Evolutionary conservation across 2,797 vertebrate species (phyloP), one percentile per base, ranked within the genome.

Genomic region (Ciconia nigra): DNA sequence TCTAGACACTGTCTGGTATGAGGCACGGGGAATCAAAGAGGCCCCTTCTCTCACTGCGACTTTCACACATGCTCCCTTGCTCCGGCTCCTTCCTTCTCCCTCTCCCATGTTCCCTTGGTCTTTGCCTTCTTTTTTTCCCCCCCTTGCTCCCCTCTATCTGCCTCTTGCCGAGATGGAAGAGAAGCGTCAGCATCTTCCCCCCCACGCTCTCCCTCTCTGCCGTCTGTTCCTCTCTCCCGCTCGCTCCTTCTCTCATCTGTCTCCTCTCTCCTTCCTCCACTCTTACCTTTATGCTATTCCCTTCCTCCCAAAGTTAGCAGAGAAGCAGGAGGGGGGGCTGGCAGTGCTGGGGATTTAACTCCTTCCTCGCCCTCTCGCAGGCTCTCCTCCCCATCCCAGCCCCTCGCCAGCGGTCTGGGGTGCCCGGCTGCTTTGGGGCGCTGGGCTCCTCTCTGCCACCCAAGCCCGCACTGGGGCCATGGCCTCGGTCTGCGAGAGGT

Each of bases 1-100:
- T 99, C 99, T 99, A 99, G 99, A 99, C 99, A 98, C 98, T 98
- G 99, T 99, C 99, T 99, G 98, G 98, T 98, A 98, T 98, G 98
- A 98, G 98, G 98, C 96, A 95, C 91, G 52, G 91, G 96, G 96
- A 98, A 98, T 96, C 97, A 97, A 96, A 97, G 98, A 97, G 97
- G 96, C 96, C 97, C 96, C 98, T 97, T 96, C 95, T 96, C 97
- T 97, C 90, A 58, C 96, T 96, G 95, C 65, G 94, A 97, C 90
- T 97, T 96, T 97, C 97, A 96, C 94, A 95, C 97, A 97, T 96
- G 96, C 97, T 96, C 95, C 95, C 89, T 94, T 78, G 84, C 89
- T 95, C 93, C n/a, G 62, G 78, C 76, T 96, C 72, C 89, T 96
- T 93, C 91, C 86, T 94, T 93, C 91, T 66, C 94, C 93, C 83